Base-by-base conservation (phyloP, 2,113 vertebrate species). In the Corythaeola cristata region DNA sequence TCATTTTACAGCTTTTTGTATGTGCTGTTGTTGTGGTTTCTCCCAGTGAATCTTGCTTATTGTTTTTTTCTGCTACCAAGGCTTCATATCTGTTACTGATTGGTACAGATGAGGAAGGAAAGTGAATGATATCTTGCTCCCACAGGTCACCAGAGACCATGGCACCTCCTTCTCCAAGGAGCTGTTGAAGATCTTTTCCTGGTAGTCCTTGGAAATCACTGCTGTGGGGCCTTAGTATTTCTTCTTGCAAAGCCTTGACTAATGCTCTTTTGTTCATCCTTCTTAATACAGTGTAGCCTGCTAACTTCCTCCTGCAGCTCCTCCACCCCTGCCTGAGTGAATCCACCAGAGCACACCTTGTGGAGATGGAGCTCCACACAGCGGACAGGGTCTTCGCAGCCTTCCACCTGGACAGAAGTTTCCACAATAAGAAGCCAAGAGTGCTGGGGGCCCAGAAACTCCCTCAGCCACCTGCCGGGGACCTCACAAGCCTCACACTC, bases 391-490 rank as follows among this genome's bases (percentile, higher is more conserved):
- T 22, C 12, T 87, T 53, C 32, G 17, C 37, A 88, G 33, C 11
- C 35, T 33, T 53, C 37, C 37, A 22, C 22, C 27, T 45, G 33
- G 18, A 44, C 19, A 76, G 24, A 10, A 53, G 32, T 16, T 60
- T 68, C 26, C 30, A 19, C 1, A 6, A n/a, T 4, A 67, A 6
- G 12, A 39, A 85, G n/a, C 6, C 11, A 35, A 89, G 17, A 11
- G 24, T 56, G 15, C 15, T 1, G 1, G 19, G n/a, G 11, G 15
- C 26, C n/a, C 52, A 66, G 44, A 74, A 35, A 50, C 10, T 10
- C 12, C 10, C 23, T 56, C 24, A 24, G 10, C 4, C 58, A 26
- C 6, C 7, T 7, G 3, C 26, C 0, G 2, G 18, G 33, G 15
- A 33, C 60, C 27, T 52, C 52, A 45, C 12, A 59, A 44, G 3